phyloP scores from a whole-genome alignment of 2,888 invertebrate genomes.

The Platycheirus rosarum region DNA sequence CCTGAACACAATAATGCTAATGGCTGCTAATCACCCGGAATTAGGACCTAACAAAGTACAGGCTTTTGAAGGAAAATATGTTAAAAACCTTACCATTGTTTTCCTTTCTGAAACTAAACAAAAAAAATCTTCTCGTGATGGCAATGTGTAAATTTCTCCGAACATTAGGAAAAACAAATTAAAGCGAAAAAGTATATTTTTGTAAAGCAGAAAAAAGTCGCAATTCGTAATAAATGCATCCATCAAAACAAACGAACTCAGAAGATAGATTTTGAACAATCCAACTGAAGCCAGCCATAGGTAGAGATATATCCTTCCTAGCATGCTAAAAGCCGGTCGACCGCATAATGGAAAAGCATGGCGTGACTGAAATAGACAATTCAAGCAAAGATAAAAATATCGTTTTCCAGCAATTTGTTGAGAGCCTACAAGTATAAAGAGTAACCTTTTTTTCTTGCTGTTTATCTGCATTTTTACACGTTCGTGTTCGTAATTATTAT shows the following conservation, averaged over 20 bases:
- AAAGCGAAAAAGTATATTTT: conserved; percentile 17
- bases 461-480: conserved; percentile 69
- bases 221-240: conserved; percentile 30
- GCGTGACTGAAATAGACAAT: conserved; percentile 70
- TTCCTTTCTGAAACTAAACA: conserved; percentile 27
- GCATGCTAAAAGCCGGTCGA: conserved; percentile 73
- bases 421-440: conserved; percentile 63
- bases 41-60: conserved; percentile 40
- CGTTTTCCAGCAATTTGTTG: conserved; percentile 73
- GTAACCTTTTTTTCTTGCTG: conserved; percentile 58
- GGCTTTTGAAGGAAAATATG: conserved; percentile 20
- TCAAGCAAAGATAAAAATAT: conserved; percentile 71
- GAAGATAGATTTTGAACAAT: conserved; percentile 31
- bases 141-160: conserved; percentile 23
- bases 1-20: conserved; percentile 69
- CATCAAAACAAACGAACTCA: conserved; percentile 45
- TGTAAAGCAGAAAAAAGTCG: conserved; percentile 6
- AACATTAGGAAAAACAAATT: conserved; percentile 25
- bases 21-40: conserved; percentile 51
- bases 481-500: conserved; percentile 70
- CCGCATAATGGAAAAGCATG: conserved; percentile 74
- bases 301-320: conserved; percentile 29
- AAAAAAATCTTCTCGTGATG: neutral
- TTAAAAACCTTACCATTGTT: conserved; percentile 5
- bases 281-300: conserved; percentile 34